A percentile compares a stretch with the other conserved stretches of the same genome.
Conservation (phyloP, 2,113 vertebrate species). For the Neodon shergylaensis region DNA sequence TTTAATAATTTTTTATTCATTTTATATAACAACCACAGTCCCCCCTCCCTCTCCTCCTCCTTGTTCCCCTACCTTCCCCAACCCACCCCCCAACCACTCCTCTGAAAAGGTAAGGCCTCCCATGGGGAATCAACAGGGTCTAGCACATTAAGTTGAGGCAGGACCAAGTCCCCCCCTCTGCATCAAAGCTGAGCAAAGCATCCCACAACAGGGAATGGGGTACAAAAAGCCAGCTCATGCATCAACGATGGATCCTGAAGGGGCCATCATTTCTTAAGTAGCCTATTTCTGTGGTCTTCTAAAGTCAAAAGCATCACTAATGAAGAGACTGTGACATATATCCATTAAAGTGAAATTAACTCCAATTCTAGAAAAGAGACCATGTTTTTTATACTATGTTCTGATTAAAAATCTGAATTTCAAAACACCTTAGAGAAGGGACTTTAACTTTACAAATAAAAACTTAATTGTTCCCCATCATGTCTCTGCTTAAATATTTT, state of each 20-base stretch:
- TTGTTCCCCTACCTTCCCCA: too few relatives aligned
- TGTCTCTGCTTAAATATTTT: neutral
- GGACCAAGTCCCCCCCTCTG: too few relatives aligned
- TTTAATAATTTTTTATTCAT: too few relatives aligned
- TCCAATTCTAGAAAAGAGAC: slow-evolving; percentile 8
- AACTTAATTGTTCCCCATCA: neutral
- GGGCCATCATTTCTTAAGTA: slow-evolving; percentile 1
- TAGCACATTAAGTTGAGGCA: too few relatives aligned
- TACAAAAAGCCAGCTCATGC: too few relatives aligned
- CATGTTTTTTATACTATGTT: neutral
- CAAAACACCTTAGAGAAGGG: neutral
- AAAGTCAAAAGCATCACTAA: neutral
- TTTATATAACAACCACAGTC: too few relatives aligned
- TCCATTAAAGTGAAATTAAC: slow-evolving; percentile 36
- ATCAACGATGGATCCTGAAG: neutral
- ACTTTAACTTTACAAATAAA: neutral
- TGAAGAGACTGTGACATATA: neutral
- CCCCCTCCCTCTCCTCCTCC: too few relatives aligned
- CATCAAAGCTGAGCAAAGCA: too few relatives aligned
- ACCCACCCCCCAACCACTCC: too few relatives aligned
- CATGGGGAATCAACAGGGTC: too few relatives aligned
- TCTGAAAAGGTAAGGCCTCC: too few relatives aligned
- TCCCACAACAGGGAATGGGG: too few relatives aligned
- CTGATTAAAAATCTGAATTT: neutral
- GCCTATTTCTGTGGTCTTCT: neutral